phyloP scores from a whole-genome alignment of 2,797 vertebrate species.

The Sparidentex hasta region DNA sequence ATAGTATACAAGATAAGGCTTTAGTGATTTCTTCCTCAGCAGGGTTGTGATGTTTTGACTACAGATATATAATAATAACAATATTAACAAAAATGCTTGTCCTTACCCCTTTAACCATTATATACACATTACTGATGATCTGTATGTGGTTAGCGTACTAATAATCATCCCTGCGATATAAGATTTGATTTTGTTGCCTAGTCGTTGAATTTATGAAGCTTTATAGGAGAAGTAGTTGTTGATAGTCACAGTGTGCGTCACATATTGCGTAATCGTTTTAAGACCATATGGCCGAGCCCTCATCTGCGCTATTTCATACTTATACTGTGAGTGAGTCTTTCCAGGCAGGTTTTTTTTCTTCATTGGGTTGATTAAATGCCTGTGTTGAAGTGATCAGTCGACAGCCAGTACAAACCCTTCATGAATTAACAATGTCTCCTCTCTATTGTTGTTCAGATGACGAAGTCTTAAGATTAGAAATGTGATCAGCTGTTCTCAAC shows the following conservation, averaged over 20 bases:
- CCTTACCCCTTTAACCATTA: no score
- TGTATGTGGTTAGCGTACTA: no score
- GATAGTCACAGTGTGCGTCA: no score
- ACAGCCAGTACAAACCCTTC: slow-evolving; percentile 22
- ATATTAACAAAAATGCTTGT: no score
- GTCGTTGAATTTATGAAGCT: no score
- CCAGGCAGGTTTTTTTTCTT: background rate
- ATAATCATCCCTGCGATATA: no score
- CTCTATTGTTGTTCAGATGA: slow-evolving; percentile 44
- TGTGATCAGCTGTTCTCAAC: slow-evolving; percentile 55
- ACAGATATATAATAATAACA: background rate
- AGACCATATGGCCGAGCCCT: no score
- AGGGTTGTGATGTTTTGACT: background rate
- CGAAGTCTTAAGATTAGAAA: slow-evolving; percentile 48
- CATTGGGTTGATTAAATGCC: background rate
- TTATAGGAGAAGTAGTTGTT: no score
- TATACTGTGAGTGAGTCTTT: background rate
- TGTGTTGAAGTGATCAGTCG: slow-evolving; percentile 11
- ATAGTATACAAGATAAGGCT: background rate
- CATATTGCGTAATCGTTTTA: no score
- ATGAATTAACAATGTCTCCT: slow-evolving; percentile 54
- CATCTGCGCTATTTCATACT: background rate
- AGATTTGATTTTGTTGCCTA: no score
- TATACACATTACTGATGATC: no score
- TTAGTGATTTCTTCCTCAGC: background rate